Percentiles rank a stretch among this genome's conserved stretches.
phyloP scores from a whole-genome alignment of 1,140 invertebrate genomes.

The Drosophila miranda region DNA sequence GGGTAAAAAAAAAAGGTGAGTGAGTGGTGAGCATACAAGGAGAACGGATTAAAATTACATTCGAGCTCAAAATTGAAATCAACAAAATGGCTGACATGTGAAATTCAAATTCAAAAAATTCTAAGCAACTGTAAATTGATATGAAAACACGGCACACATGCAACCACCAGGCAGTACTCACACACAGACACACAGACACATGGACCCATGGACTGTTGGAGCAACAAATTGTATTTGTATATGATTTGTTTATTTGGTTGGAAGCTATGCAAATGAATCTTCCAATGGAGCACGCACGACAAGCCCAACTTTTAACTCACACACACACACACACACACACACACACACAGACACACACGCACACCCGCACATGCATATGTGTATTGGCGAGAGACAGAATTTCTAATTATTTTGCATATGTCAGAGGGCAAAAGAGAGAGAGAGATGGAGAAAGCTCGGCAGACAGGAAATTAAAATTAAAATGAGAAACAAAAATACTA shows the following conservation, averaged over 20 bases:
- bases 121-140: constrained; percentile 39
- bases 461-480: constrained; percentile 63
- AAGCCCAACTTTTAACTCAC: constrained; percentile 16
- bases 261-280: constrained; percentile 25
- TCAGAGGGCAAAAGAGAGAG: not conserved
- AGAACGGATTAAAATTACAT: constrained; percentile 4
- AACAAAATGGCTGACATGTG: constrained; percentile 30
- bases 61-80: constrained; percentile 27
- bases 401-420: constrained; percentile 66
- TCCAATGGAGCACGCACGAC: constrained; percentile 15
- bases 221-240: not conserved
- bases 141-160: constrained; percentile 15
- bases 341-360: no score
- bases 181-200: constrained; percentile 7
- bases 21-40: not conserved
- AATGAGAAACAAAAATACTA: constrained; percentile 41
- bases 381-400: constrained; percentile 14
- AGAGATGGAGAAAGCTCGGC: not conserved
- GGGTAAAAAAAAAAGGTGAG: no score
- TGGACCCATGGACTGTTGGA: not conserved
- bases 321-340: no score
- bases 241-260: constrained; percentile 32
- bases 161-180: constrained; percentile 6
- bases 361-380: no score
- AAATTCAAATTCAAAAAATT: constrained; percentile 7